A percentile compares a stretch with the other conserved stretches of the same genome.
These are phyloP conservation scores for Dromococcyx pavoninus DNA, from an alignment of 2,797 vertebrate genomes.

Conservation along the genomic window DNA sequence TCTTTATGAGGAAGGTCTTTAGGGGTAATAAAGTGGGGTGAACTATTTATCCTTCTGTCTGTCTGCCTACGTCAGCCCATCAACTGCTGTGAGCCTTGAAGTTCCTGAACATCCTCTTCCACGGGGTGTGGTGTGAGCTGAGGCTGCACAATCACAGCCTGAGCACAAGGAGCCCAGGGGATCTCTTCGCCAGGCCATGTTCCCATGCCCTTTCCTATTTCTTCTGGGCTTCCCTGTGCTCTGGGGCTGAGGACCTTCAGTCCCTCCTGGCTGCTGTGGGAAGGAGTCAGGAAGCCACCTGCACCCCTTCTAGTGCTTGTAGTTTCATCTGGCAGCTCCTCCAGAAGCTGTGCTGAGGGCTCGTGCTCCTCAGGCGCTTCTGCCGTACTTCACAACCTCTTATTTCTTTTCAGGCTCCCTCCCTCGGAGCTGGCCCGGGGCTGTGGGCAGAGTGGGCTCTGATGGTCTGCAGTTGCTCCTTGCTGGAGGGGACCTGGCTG, in stretches of 20 bases:
- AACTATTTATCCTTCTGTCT: not conserved
- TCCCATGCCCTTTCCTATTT: not conserved
- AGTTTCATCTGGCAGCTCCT: not conserved
- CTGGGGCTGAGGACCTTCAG: not conserved
- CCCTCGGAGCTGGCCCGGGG: rapidly evolving
- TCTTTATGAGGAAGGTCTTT: not conserved
- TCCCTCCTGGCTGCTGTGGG: not conserved
- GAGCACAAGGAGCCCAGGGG: rapidly evolving
- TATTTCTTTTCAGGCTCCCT: not conserved
- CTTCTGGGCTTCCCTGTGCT: not conserved
- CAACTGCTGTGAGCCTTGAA: not conserved
- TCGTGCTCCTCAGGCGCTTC: not conserved
- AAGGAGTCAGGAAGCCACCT: not conserved
- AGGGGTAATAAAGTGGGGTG: constrained; percentile 25
- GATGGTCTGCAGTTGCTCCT: not conserved
- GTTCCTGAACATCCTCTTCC: not conserved
- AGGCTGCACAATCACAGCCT: not conserved
- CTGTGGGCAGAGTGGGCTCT: not conserved
- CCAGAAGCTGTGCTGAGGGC: not conserved
- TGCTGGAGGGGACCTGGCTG: not conserved
- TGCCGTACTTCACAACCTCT: not conserved
- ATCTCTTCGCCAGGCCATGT: not conserved
- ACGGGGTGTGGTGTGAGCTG: not conserved
- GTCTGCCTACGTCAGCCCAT: not conserved
- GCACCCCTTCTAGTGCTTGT: not conserved